These are phyloP conservation scores for Teleopsis dalmanni DNA, from an alignment of 1,140 invertebrate species.

Conservation along the genomic window DNA sequence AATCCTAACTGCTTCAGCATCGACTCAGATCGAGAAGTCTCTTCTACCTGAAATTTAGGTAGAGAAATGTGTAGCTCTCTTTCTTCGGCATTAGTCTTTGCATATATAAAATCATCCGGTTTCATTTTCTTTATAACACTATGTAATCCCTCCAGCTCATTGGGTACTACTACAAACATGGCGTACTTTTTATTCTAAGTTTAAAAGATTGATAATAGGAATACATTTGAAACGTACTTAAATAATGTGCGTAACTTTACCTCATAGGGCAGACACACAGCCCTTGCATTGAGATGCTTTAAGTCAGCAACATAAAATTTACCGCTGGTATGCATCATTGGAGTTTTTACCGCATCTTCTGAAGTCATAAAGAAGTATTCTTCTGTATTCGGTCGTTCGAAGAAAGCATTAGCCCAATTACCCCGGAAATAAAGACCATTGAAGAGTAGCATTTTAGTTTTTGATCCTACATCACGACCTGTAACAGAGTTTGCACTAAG, in stretches of 20 bases:
- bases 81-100: conserved; percentile 13
- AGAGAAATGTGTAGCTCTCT: conserved; percentile 29
- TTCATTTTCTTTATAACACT: conserved; percentile 30
- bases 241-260: conserved; percentile 8
- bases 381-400: conserved; percentile 28
- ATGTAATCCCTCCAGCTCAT: conserved; percentile 47
- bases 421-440: conserved; percentile 57
- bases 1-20: conserved; percentile 48
- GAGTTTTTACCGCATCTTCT: conserved; percentile 49
- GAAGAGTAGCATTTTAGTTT: conserved; percentile 54
- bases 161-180: conserved; percentile 49
- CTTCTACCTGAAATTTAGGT: conserved; percentile 38
- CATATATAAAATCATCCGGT: conserved; percentile 24
- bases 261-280: conserved; percentile 51
- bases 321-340: conserved; percentile 51
- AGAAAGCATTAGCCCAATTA: conserved; percentile 32
- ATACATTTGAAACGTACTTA: neutral
- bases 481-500: conserved; percentile 42
- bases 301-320: conserved; percentile 48
- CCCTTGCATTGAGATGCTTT: conserved; percentile 49
- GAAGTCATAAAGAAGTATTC: conserved; percentile 51
- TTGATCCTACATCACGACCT: conserved; percentile 23
- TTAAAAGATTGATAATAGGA: neutral
- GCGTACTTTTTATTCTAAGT: conserved; percentile 50
- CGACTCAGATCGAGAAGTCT: conserved; percentile 35